phyloP scores from a whole-genome alignment of 2,888 invertebrate genomes.

The Nasonovia ribisnigri region DNA sequence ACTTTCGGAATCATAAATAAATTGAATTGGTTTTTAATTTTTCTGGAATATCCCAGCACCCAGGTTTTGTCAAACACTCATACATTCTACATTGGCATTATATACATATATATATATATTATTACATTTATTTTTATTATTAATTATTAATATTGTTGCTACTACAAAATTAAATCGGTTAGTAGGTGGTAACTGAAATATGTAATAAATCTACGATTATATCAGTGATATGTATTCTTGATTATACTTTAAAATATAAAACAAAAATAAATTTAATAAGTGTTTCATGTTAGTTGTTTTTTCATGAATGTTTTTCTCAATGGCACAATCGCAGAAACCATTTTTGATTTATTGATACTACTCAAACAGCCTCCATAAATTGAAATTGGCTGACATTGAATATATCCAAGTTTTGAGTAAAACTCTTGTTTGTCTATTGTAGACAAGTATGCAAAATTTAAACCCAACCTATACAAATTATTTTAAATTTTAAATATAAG shows the following conservation, averaged over 20 bases:
- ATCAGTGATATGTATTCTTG: constrained; percentile 56
- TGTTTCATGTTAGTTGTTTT: constrained; percentile 31
- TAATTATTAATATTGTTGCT: constrained; percentile 29
- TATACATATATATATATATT: constrained; percentile 35
- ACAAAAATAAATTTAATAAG: constrained; percentile 33
- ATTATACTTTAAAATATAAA: constrained; percentile 56
- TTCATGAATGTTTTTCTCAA: constrained; percentile 50
- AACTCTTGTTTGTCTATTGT: constrained; percentile 70
- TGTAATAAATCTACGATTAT: constrained; percentile 57
- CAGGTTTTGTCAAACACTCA: too few species aligned
- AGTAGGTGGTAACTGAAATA: constrained; percentile 54
- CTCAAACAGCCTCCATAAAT: constrained; percentile 63
- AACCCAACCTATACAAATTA: constrained; percentile 68
- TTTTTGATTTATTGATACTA: not conserved
- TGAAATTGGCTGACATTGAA: constrained; percentile 68
- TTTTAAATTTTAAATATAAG: constrained; percentile 7
- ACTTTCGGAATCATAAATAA: too few species aligned
- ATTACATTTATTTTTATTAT: constrained; percentile 49
- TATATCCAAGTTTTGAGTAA: constrained; percentile 69
- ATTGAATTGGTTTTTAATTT: too few species aligned
- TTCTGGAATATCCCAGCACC: too few species aligned
- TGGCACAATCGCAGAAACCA: not conserved
- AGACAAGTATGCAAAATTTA: constrained; percentile 69
- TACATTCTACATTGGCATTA: not conserved
- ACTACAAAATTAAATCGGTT: constrained; percentile 41